Evolutionary conservation across 2,797 vertebrate genomes (phyloP).

Genomic region (Aulostomus chinensis): DNA sequence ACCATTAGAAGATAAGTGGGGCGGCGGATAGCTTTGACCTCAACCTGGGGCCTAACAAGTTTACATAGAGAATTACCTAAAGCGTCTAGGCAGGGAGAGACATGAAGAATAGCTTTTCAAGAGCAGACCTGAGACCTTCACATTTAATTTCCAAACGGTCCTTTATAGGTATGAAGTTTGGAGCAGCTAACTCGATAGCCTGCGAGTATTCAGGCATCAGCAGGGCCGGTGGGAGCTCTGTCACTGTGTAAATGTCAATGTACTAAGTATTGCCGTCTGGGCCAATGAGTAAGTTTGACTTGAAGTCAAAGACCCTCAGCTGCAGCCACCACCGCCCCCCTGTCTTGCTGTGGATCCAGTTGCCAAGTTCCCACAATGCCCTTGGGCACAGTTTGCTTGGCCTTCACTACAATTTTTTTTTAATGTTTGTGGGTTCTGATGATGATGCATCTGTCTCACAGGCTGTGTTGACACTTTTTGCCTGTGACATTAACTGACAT

Average conservation of each 20-base stretch:
- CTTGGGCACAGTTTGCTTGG: neutral
- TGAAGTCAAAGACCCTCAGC: neutral
- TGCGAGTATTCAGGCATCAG: neutral
- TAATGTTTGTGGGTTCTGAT: neutral
- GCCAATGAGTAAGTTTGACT: conserved; percentile 1
- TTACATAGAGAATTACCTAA: too few relatives aligned
- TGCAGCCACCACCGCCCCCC: too few relatives aligned
- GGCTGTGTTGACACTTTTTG: conserved; percentile 13
- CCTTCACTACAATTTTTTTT: neutral
- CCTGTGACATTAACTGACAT: conserved; percentile 19
- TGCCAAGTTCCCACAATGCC: conserved; percentile 31
- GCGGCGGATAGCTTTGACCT: too few relatives aligned
- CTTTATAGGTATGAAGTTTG: too few relatives aligned
- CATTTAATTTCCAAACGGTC: too few relatives aligned
- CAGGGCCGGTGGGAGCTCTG: neutral
- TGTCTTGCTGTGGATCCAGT: neutral
- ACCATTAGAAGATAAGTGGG: too few relatives aligned
- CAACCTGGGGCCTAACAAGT: too few relatives aligned
- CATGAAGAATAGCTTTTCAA: too few relatives aligned
- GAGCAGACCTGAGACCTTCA: too few relatives aligned
- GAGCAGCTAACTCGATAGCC: neutral
- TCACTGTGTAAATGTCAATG: neutral
- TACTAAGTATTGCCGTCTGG: conserved; percentile 11
- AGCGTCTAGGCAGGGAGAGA: too few relatives aligned
- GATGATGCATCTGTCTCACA: conserved; percentile 29